These are phyloP conservation scores for Araneus ventricosus DNA, from an alignment of 1,140 invertebrate species.

Conservation along the genomic window DNA sequence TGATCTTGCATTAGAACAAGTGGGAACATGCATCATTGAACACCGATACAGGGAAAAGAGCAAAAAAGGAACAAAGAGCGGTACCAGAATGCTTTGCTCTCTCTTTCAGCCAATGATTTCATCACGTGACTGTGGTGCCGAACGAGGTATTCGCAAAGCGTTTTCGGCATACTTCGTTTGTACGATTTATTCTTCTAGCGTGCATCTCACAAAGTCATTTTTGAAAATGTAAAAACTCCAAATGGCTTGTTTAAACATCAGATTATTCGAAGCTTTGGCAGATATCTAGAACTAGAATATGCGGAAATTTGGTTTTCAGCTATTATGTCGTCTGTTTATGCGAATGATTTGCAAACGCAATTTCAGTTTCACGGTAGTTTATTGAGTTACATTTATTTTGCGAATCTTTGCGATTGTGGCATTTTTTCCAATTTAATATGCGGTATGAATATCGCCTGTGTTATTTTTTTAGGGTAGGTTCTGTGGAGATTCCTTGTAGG, in stretches of 20 bases:
- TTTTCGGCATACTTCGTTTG: not conserved
- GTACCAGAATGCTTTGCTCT: not conserved
- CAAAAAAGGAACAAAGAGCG: not conserved
- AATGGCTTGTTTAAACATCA: conserved; percentile 27
- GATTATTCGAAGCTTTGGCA: conserved; percentile 1
- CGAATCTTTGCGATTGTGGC: not conserved
- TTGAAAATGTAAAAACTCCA: not conserved
- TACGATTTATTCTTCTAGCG: not conserved
- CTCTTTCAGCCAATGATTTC: conserved; percentile 22
- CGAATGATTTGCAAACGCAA: conserved; percentile 22
- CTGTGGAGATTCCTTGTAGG: no score
- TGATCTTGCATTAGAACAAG: conserved; percentile 50
- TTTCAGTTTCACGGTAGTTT: not conserved
- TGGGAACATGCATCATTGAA: conserved; percentile 35
- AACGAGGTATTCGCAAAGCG: not conserved
- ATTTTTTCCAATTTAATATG: not conserved
- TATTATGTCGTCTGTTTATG: not conserved
- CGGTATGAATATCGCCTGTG: not conserved
- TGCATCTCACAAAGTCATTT: conserved; percentile 5
- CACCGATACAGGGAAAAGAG: not conserved
- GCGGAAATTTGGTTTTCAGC: not conserved
- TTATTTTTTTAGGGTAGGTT: not conserved
- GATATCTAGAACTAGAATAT: not conserved
- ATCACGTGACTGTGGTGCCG: conserved; percentile 21
- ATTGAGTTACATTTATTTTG: not conserved